These are phyloP conservation scores for Oxygymnocypris stewartii DNA, from an alignment of 2,113 vertebrate species.

Conservation along the genomic window DNA sequence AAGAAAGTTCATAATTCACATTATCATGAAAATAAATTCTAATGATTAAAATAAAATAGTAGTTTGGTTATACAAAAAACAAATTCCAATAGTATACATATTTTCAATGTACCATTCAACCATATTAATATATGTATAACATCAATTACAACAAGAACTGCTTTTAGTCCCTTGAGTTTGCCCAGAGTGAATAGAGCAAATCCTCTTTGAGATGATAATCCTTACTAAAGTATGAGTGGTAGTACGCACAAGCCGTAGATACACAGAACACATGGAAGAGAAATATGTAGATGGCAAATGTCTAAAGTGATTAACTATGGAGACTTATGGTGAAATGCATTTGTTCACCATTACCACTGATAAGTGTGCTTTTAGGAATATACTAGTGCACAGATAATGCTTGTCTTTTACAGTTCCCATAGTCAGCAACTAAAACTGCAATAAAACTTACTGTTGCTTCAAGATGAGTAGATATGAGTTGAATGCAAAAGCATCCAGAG, in stretches of 20 bases:
- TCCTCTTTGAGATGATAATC: slow-evolving; percentile 75
- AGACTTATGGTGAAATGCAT: not conserved
- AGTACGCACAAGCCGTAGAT: slow-evolving; percentile 2
- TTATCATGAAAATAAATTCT: too few relatives aligned
- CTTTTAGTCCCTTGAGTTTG: slow-evolving; percentile 69
- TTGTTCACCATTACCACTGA: slow-evolving; percentile 18
- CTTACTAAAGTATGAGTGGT: slow-evolving; percentile 64
- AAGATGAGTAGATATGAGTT: not conserved
- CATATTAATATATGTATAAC: slow-evolving; percentile 40
- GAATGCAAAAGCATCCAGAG: not conserved
- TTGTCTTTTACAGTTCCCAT: not conserved
- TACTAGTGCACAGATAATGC: not conserved
- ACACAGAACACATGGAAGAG: not conserved
- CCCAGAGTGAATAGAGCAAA: slow-evolving; percentile 69
- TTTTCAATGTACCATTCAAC: not conserved
- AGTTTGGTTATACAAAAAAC: not conserved
- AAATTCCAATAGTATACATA: not conserved
- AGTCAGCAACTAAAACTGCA: not conserved
- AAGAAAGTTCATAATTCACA: not conserved
- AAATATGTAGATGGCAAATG: slow-evolving; percentile 13
- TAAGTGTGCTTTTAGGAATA: slow-evolving; percentile 29
- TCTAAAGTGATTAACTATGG: slow-evolving; percentile 1
- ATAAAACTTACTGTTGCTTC: not conserved
- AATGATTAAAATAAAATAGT: not conserved
- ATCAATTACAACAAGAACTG: slow-evolving; percentile 62